phyloP scores from a whole-genome alignment of 2,113 vertebrate species.

The Laticauda laticaudata region DNA sequence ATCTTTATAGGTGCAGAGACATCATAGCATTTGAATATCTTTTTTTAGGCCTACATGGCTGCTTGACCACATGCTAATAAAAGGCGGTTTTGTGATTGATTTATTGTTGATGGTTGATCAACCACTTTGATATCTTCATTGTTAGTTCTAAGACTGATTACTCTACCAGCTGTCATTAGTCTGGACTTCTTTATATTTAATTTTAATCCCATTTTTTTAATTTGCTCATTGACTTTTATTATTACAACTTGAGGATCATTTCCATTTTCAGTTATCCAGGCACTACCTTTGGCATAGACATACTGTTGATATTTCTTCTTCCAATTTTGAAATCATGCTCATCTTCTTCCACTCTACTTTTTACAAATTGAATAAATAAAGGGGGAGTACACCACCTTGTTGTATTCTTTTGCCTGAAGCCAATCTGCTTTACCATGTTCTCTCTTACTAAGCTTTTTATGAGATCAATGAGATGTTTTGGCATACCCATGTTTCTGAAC shows the following conservation, averaged over 20 bases:
- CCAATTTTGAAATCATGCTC: background rate
- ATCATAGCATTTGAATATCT: background rate
- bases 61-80: background rate
- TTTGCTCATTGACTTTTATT: background rate
- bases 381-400: background rate
- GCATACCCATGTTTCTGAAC: background rate
- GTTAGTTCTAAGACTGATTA: background rate
- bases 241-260: background rate
- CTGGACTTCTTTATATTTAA: background rate
- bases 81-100: background rate
- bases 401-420: background rate
- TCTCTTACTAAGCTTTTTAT: background rate
- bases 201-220: background rate
- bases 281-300: background rate
- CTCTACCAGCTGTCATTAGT: too few relatives aligned
- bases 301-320: background rate
- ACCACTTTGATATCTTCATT: background rate
- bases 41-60: background rate
- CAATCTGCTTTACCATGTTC: background rate
- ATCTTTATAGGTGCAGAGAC: background rate
- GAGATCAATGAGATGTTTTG: too few relatives aligned
- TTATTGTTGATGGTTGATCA: background rate
- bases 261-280: background rate
- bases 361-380: background rate
- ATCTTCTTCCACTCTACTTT: background rate